phyloP scores from a whole-genome alignment of 2,113 vertebrate species.

The Nettapus auritus region DNA sequence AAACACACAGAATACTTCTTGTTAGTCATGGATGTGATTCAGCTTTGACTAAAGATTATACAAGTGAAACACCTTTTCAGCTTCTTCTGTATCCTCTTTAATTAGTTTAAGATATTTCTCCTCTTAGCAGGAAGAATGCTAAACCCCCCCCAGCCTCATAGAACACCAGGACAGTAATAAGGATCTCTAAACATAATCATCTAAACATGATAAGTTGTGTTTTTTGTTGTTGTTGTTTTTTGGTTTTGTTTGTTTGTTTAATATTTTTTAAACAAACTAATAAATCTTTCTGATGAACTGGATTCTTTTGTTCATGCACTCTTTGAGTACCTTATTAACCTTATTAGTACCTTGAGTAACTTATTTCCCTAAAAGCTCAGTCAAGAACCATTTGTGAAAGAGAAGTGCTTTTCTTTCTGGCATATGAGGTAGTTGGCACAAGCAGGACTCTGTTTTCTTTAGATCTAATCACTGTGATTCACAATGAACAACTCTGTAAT shows the following conservation, averaged over 20 bases:
- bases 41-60: neutral
- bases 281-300: neutral
- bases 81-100: neutral
- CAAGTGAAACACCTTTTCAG: neutral
- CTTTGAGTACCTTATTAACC: too few relatives aligned
- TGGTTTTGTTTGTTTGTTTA: neutral
- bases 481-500: neutral
- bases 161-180: neutral
- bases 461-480: neutral
- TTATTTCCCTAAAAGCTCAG: neutral
- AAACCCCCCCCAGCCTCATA: accelerated
- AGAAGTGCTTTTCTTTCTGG: neutral
- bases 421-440: accelerated
- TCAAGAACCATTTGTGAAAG: neutral
- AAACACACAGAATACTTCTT: neutral
- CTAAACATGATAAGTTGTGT: too few relatives aligned
- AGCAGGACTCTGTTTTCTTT: neutral
- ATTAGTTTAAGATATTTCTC: neutral
- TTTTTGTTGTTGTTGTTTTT: neutral
- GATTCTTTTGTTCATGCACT: neutral
- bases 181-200: neutral
- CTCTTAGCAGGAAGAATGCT: neutral
- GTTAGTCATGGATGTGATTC: neutral
- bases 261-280: neutral
- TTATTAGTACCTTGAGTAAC: too few relatives aligned